A percentile compares a stretch with the other conserved stretches of the same genome.
Evolutionary conservation across 2,113 vertebrate species (phyloP).

Genomic region (Catharus minimus): DNA sequence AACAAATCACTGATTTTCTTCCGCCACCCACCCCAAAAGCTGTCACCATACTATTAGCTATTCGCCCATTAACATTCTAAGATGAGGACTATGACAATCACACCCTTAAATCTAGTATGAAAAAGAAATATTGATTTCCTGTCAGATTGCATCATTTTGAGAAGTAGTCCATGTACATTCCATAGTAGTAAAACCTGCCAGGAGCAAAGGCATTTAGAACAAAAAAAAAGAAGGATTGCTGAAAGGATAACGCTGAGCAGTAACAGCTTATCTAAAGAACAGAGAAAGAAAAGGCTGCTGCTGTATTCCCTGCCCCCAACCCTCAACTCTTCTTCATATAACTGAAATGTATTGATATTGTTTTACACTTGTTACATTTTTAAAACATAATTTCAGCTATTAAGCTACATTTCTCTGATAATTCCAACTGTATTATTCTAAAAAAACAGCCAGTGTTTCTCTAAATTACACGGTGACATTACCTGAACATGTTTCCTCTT

Average conservation of each 20-base stretch:
- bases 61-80: slow-evolving; percentile 74
- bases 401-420: not conserved
- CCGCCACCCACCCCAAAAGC: fast-evolving
- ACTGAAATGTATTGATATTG: slow-evolving; percentile 41
- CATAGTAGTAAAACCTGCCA: slow-evolving; percentile 72
- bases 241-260: slow-evolving; percentile 61
- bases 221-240: slow-evolving; percentile 59
- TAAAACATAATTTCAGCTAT: not conserved
- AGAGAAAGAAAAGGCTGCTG: slow-evolving; percentile 57
- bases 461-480: not conserved
- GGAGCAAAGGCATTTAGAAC: slow-evolving; percentile 74
- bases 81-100: slow-evolving; percentile 83
- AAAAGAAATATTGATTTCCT: slow-evolving; percentile 91
- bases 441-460: not conserved
- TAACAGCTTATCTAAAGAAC: slow-evolving; percentile 54
- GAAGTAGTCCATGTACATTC: slow-evolving; percentile 71
- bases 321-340: not conserved
- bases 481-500: not conserved
- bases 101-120: slow-evolving; percentile 83
- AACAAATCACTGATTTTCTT: not conserved
- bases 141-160: slow-evolving; percentile 86
- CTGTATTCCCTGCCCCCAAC: not conserved
- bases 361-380: slow-evolving; percentile 1
- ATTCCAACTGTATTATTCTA: not conserved
- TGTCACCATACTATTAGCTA: slow-evolving; percentile 50